These are phyloP conservation scores for Pinna nobilis DNA, from an alignment of 1,140 invertebrate species.

Conservation along the genomic window DNA sequence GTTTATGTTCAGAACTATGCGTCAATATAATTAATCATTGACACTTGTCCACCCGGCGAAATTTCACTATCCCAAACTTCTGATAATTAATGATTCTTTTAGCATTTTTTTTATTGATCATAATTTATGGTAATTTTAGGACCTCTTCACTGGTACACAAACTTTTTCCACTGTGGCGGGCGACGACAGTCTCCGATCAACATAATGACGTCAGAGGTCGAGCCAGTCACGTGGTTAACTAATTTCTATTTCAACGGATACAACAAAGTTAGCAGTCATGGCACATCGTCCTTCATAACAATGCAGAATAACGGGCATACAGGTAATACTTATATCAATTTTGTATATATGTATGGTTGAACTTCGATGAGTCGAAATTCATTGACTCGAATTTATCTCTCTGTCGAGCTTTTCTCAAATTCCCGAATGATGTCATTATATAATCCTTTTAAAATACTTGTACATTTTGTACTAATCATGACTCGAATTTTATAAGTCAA, in stretches of 20 bases:
- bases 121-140: background rate
- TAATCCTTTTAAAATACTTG: background rate
- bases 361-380: too few species aligned
- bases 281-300: background rate
- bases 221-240: slow-evolving; percentile 21
- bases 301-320: slow-evolving; percentile 49
- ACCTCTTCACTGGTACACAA: slow-evolving; percentile 28
- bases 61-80: too few species aligned
- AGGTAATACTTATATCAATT: slow-evolving; percentile 13
- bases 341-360: background rate
- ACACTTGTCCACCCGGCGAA: too few species aligned
- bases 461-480: too few species aligned
- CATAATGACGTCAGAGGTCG: slow-evolving; percentile 24
- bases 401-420: background rate
- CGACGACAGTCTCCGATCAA: slow-evolving; percentile 43
- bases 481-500: too few species aligned
- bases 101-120: background rate
- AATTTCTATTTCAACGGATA: slow-evolving; percentile 29
- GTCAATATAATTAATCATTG: too few species aligned
- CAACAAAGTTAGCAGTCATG: slow-evolving; percentile 10
- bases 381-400: too few species aligned
- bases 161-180: slow-evolving; percentile 30
- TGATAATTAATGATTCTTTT: too few species aligned
- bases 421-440: too few species aligned
- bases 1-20: too few species aligned